Percentiles rank a stretch among this genome's conserved stretches.
phyloP scores from a whole-genome alignment of 2,113 vertebrate genomes.

The Scartelaos histophorus region DNA sequence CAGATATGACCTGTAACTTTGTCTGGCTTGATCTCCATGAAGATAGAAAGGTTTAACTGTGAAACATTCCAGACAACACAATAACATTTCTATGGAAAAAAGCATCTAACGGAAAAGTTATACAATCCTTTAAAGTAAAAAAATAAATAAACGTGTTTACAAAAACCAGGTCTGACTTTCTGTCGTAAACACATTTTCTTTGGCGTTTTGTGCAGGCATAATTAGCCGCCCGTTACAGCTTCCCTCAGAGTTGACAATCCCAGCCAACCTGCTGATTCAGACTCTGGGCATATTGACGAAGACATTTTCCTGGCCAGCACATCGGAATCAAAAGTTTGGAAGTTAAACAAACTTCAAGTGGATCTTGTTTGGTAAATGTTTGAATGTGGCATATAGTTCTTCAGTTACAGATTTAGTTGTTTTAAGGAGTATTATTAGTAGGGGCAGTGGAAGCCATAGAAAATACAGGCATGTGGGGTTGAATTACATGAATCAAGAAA shows the following conservation, averaged over 20 bases:
- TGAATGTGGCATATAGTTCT: not conserved
- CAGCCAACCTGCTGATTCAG: not conserved
- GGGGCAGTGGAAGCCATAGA: not conserved
- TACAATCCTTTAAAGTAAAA: not conserved
- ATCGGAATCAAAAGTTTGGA: not conserved
- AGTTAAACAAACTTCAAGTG: not conserved
- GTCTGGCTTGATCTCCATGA: no score
- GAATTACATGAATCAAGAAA: not conserved
- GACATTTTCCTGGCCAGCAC: not conserved
- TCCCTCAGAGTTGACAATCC: not conserved
- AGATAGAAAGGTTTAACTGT: no score
- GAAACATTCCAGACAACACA: no score
- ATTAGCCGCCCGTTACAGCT: not conserved
- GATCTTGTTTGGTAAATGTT: not conserved
- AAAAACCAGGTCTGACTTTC: not conserved
- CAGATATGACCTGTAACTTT: no score
- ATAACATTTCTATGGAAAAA: no score
- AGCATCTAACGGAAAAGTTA: no score
- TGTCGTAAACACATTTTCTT: not conserved
- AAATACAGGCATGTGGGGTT: not conserved
- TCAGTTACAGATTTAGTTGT: not conserved
- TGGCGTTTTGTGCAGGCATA: not conserved
- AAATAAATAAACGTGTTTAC: not conserved
- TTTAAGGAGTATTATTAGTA: not conserved
- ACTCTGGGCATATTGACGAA: not conserved